Conservation (phyloP, 2,113 vertebrate genomes). For the Otis tarda region DNA sequence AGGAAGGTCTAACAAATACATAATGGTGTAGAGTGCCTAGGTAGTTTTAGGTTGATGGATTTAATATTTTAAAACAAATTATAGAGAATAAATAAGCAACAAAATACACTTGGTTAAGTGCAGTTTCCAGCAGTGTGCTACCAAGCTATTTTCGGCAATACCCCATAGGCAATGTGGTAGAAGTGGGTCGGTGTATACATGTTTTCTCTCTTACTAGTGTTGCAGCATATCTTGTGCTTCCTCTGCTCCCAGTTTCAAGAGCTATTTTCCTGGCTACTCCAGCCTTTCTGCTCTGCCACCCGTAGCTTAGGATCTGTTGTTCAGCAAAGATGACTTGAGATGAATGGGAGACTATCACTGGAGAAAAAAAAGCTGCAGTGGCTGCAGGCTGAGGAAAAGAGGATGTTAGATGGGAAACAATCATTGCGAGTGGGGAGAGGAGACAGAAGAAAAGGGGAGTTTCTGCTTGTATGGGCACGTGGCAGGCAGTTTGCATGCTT, state of each 20-base stretch:
- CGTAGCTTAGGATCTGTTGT: background rate
- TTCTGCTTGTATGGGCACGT: conserved; percentile 7
- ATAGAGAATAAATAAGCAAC: background rate
- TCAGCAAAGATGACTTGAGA: background rate
- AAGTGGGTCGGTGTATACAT: background rate
- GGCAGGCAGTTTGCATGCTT: background rate
- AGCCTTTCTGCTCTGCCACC: background rate
- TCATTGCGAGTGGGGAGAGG: background rate
- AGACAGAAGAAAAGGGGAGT: background rate
- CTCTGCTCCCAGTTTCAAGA: background rate
- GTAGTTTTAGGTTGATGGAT: background rate
- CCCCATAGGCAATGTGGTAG: background rate
- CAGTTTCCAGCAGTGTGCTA: background rate
- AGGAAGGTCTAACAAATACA: background rate
- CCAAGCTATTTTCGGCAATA: background rate
- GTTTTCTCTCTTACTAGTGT: background rate
- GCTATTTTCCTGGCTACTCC: background rate
- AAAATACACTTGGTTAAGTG: background rate
- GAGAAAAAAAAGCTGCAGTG: background rate
- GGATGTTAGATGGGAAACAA: background rate
- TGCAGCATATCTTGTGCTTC: background rate
- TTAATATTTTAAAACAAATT: background rate
- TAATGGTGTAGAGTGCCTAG: background rate
- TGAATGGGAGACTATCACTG: background rate
- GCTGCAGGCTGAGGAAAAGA: background rate